phyloP scores from a whole-genome alignment of 2,113 vertebrate genomes.

The Pica pica region DNA sequence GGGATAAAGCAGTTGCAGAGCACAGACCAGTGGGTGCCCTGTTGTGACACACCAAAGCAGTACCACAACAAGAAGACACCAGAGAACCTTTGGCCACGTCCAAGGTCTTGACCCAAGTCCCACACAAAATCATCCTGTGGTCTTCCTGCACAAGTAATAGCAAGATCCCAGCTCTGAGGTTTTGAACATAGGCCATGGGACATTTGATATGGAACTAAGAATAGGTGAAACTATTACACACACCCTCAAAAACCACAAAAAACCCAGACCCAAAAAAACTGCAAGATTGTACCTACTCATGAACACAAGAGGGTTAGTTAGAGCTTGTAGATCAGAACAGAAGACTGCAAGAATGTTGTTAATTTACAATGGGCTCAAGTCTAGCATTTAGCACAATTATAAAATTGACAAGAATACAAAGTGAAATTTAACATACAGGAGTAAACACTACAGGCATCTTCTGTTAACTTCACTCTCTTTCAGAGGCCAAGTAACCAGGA shows the following conservation, averaged over 20 bases:
- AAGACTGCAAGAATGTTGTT: background rate
- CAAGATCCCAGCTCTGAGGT: background rate
- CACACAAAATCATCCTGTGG: background rate
- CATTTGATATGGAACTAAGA: background rate
- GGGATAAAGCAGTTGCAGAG: background rate
- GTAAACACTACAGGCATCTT: background rate
- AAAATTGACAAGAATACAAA: background rate
- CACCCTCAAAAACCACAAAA: background rate
- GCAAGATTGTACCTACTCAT: background rate
- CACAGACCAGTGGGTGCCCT: accelerated
- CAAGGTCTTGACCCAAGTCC: background rate
- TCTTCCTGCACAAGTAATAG: background rate
- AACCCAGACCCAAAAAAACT: background rate
- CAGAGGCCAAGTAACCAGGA: background rate
- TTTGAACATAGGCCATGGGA: background rate
- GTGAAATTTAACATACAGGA: background rate
- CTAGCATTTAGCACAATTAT: background rate
- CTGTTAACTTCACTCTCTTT: background rate
- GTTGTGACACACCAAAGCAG: background rate
- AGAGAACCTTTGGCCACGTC: background rate
- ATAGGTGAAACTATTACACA: background rate
- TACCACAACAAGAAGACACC: background rate
- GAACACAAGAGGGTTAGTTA: background rate
- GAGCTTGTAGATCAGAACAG: background rate
- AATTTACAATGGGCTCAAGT: background rate